phyloP scores from a whole-genome alignment of 2,888 invertebrate genomes.

The Eupithecia pulchellata region DNA sequence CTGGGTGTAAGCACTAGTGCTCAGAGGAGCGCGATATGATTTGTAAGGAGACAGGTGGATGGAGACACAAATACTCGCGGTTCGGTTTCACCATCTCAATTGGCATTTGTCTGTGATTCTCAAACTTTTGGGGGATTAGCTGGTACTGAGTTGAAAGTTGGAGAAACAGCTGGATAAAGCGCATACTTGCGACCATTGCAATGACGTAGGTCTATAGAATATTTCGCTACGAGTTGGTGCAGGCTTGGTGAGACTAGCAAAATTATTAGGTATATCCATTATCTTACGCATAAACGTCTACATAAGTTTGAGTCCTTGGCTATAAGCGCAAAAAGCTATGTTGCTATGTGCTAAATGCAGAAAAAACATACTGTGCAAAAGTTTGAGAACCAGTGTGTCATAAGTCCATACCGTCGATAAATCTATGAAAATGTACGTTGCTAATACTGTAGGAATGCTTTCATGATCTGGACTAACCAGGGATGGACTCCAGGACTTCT shows the following conservation, averaged over 20 bases:
- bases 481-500: slow-evolving; percentile 51
- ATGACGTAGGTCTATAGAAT: too few species aligned
- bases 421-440: slow-evolving; percentile 83
- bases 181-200: too few species aligned
- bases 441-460: slow-evolving; percentile 81
- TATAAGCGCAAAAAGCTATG: too few species aligned
- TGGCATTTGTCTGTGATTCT: slow-evolving; percentile 70
- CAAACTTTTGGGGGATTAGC: slow-evolving; percentile 58
- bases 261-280: too few species aligned
- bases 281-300: too few species aligned
- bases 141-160: not conserved
- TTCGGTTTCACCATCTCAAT: slow-evolving; percentile 80
- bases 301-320: too few species aligned
- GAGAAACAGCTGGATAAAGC: too few species aligned
- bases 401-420: slow-evolving; percentile 81
- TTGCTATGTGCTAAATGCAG: not conserved
- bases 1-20: not conserved
- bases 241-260: too few species aligned
- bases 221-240: too few species aligned
- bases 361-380: slow-evolving; percentile 41
- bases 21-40: slow-evolving; percentile 58
- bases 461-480: slow-evolving; percentile 76
- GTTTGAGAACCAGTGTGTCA: slow-evolving; percentile 67
- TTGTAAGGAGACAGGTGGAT: slow-evolving; percentile 76
- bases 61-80: slow-evolving; percentile 74